Conservation (phyloP, 2,888 invertebrate genomes). For the Lochmaea crataegi region DNA sequence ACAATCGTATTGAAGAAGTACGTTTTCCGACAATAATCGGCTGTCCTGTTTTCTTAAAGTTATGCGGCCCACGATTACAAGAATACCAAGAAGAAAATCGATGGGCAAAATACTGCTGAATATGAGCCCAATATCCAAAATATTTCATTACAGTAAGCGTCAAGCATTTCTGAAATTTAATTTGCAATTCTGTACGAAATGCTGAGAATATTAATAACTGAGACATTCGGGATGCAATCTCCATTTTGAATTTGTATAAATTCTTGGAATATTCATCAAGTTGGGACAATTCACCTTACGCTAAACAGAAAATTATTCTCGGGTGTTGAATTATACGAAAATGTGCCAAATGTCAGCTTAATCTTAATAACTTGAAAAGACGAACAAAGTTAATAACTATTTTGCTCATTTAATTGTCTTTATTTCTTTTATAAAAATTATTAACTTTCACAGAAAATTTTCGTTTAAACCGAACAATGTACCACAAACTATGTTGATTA, state of each 20-base stretch:
- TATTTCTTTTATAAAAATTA: no score
- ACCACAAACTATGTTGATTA: no score
- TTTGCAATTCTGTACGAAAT: slow-evolving; percentile 29
- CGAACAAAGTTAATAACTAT: not conserved
- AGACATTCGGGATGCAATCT: slow-evolving; percentile 22
- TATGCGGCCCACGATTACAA: not conserved
- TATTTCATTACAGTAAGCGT: slow-evolving; percentile 31
- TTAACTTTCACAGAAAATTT: no score
- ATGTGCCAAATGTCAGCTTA: not conserved
- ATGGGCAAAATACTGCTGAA: slow-evolving; percentile 17
- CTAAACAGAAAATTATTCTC: slow-evolving; percentile 13
- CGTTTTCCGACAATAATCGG: not conserved
- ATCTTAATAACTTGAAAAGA: not conserved
- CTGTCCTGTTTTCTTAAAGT: not conserved
- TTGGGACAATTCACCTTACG: slow-evolving; percentile 13
- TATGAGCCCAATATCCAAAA: slow-evolving; percentile 28
- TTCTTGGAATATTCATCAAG: slow-evolving; percentile 30
- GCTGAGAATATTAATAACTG: slow-evolving; percentile 31
- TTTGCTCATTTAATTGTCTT: no score
- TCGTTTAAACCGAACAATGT: no score
- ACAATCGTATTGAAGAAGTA: not conserved
- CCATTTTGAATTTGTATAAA: slow-evolving; percentile 29
- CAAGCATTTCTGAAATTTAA: slow-evolving; percentile 31
- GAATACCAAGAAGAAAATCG: slow-evolving; percentile 11
- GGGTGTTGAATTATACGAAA: slow-evolving; percentile 4